These are phyloP conservation scores for Hormaphis cornu DNA, from an alignment of 1,140 invertebrate species.

Conservation along the genomic window DNA sequence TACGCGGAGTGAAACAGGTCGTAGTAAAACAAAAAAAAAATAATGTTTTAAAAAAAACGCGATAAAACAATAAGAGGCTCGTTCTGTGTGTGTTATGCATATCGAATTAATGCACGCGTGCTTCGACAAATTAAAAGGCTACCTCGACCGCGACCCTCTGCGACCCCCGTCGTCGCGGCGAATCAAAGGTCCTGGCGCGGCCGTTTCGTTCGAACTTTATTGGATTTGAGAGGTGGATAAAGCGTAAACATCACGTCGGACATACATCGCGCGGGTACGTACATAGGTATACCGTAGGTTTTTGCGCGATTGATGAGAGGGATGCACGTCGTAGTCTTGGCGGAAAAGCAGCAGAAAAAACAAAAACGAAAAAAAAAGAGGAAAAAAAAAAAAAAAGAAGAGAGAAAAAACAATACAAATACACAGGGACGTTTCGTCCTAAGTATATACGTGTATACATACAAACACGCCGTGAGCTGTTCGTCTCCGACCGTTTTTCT, in stretches of 20 bases:
- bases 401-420: constrained; percentile 8
- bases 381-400: background rate
- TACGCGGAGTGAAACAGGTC: too few relatives aligned
- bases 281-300: background rate
- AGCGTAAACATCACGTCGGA: constrained; percentile 16
- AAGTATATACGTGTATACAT: too few relatives aligned
- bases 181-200: constrained; percentile 13
- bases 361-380: background rate
- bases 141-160: too few relatives aligned
- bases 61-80: background rate
- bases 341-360: background rate
- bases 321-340: too few relatives aligned
- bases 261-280: background rate
- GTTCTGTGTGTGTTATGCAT: too few relatives aligned
- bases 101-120: background rate
- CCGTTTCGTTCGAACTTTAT: constrained; percentile 18
- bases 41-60: background rate
- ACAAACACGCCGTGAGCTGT: too few relatives aligned
- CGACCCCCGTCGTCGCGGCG: background rate
- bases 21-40: background rate
- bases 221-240: constrained; percentile 21
- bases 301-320: too few relatives aligned
- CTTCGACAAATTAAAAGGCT: background rate
- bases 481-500: too few relatives aligned
- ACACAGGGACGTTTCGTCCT: background rate